Base-by-base conservation (phyloP, 2,113 vertebrate species). In the Callionymus lyra region DNA sequence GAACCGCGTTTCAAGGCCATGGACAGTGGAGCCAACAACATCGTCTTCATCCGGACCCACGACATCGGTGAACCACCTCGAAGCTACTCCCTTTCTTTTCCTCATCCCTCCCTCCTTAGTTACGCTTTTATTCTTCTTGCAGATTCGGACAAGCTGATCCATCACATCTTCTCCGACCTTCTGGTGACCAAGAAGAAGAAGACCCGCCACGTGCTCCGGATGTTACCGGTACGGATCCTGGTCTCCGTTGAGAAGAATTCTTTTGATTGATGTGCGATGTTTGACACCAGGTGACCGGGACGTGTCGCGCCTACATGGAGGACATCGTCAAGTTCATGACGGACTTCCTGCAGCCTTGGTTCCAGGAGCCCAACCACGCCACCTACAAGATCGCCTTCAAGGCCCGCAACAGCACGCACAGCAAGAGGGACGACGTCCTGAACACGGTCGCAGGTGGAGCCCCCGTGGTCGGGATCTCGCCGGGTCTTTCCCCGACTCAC, bases 321-420 rank as follows among this genome's bases (percentile, higher is more conserved):
- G 95, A 98, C 65, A 91, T 98, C 83, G 77, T 93, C 61, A 91
- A 85, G 47, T 94, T 90, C n/a, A 71, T 94, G 1, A 82, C 85
- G 57, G 86, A 76, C 0, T 94, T 90, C 81, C 81, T 98, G 74
- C 87, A 92, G 74, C 89, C 90, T 1, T 98, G 92, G 92, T 98
- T 98, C 78, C 91, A 90, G 81, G 78, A 76, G 32, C 93, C 93
- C 12, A 90, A 83, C 56, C 85, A 85, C 44, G 88, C 86, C 8
- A 91, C 91, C 48, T 98, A 88, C 65, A 90, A 96, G 75, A 91
- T 98, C 38, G 88, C 89, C 31, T 98, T 91, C 70, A 98, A 98
- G 77, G 88, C 92, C 34, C 87, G 91, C 16, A 97, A 98, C 85
- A 97, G 92, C 79, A 91, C 83, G 72, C 90, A 94, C 43, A 84